Conservation (phyloP, 2,888 invertebrate species). For the Phaedon cochleariae region DNA sequence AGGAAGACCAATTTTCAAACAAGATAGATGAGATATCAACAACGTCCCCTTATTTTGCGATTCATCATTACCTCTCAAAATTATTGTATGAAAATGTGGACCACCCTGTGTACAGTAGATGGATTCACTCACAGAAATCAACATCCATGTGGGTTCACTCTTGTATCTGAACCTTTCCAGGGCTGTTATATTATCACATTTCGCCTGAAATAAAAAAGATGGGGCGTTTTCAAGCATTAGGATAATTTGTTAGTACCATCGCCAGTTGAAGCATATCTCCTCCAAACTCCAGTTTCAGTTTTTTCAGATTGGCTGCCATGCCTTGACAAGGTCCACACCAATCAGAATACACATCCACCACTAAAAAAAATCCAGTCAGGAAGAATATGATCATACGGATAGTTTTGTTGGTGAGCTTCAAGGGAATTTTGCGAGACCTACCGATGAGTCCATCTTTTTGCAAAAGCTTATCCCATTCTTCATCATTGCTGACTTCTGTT, state of each 20-base stretch:
- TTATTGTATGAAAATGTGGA: too few relatives aligned
- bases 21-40: too few relatives aligned
- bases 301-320: conserved; percentile 84
- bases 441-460: conserved; percentile 79
- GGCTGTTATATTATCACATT: conserved; percentile 77
- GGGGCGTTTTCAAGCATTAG: background rate
- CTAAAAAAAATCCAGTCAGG: conserved; percentile 59
- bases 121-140: conserved; percentile 74
- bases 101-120: too few relatives aligned
- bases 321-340: conserved; percentile 93
- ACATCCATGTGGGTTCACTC: conserved; percentile 92
- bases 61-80: too few relatives aligned
- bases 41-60: too few relatives aligned
- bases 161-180: conserved; percentile 80
- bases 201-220: conserved; percentile 67
- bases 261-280: conserved; percentile 84
- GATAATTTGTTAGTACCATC: conserved; percentile 63
- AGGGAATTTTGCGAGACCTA: conserved; percentile 56
- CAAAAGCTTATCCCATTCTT: conserved; percentile 85
- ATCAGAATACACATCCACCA: conserved; percentile 87
- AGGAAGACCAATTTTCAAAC: too few relatives aligned
- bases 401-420: too few relatives aligned
- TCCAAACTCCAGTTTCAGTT: conserved; percentile 87
- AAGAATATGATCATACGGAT: too few relatives aligned
- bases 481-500: conserved; percentile 81